Percentiles rank a stretch among this genome's conserved stretches.
These are phyloP conservation scores for Bettongia penicillata DNA, from an alignment of 2,113 vertebrate genomes.

Conservation along the genomic window DNA sequence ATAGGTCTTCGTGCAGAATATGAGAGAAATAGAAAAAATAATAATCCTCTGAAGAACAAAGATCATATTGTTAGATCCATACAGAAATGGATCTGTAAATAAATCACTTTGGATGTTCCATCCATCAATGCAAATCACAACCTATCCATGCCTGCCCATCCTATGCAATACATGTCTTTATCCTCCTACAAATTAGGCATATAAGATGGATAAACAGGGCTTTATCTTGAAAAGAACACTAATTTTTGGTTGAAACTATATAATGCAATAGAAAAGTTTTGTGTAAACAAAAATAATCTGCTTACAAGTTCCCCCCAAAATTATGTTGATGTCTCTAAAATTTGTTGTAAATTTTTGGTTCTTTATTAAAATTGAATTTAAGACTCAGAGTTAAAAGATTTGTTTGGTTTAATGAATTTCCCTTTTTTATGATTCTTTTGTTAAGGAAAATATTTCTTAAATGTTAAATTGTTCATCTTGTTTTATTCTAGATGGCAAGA, in stretches of 20 bases:
- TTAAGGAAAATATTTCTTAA: slow-evolving; percentile 17
- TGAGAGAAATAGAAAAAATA: neutral
- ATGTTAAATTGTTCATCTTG: neutral
- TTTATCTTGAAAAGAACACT: neutral
- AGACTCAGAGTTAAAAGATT: slow-evolving; percentile 35
- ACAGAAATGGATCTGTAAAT: neutral
- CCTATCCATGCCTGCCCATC: neutral
- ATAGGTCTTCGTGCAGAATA: neutral
- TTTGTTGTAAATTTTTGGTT: neutral
- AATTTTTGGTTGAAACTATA: neutral
- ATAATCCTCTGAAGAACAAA: neutral
- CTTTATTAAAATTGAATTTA: slow-evolving; percentile 31
- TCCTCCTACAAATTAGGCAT: neutral
- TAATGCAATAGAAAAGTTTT: neutral
- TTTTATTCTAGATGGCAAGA: slow-evolving; percentile 92
- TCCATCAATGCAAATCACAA: neutral
- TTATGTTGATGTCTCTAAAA: neutral
- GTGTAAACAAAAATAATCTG: neutral
- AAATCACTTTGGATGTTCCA: neutral
- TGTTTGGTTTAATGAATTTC: slow-evolving; percentile 38
- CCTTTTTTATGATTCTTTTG: neutral
- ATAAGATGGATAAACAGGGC: neutral
- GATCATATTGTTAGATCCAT: neutral
- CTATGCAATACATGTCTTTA: neutral
- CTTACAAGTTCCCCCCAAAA: neutral